phyloP scores from a whole-genome alignment of 2,888 invertebrate species.

The Pollenia griseotomentosa region DNA sequence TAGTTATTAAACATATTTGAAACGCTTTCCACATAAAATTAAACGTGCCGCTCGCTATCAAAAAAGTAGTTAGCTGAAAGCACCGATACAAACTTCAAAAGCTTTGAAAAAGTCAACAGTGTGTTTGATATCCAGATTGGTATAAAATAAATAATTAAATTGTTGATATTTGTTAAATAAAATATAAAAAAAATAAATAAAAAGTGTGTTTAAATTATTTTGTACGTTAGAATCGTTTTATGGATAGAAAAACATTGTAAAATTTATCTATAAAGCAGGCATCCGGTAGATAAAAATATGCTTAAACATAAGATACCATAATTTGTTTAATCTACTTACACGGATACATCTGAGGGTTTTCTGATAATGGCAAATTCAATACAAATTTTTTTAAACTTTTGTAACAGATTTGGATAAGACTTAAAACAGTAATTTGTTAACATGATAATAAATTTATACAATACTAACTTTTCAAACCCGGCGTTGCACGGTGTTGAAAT shows the following conservation, averaged over 20 bases:
- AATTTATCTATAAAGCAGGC: constrained; percentile 51
- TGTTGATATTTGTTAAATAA: constrained; percentile 66
- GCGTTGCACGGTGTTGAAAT: no score
- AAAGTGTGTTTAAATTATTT: constrained; percentile 46
- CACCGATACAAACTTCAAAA: constrained; percentile 19
- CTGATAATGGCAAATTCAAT: neutral
- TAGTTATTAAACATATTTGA: constrained; percentile 28
- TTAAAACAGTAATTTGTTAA: no score
- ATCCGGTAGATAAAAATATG: constrained; percentile 58
- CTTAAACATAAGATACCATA: constrained; percentile 57
- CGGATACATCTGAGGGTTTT: neutral
- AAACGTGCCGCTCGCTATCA: constrained; percentile 58
- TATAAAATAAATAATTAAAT: constrained; percentile 62
- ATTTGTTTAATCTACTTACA: neutral
- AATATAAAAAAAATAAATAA: constrained; percentile 12
- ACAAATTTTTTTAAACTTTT: neutral
- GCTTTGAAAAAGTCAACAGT: constrained; percentile 16
- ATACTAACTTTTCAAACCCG: no score
- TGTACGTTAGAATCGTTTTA: neutral
- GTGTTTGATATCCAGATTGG: constrained; percentile 2
- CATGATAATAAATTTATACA: no score
- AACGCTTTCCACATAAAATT: constrained; percentile 45
- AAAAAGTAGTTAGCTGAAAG: neutral
- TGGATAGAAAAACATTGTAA: neutral
- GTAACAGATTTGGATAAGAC: no score